Evolutionary conservation across 2,113 vertebrate genomes (phyloP).

Genomic region (Centropus unirufus): DNA sequence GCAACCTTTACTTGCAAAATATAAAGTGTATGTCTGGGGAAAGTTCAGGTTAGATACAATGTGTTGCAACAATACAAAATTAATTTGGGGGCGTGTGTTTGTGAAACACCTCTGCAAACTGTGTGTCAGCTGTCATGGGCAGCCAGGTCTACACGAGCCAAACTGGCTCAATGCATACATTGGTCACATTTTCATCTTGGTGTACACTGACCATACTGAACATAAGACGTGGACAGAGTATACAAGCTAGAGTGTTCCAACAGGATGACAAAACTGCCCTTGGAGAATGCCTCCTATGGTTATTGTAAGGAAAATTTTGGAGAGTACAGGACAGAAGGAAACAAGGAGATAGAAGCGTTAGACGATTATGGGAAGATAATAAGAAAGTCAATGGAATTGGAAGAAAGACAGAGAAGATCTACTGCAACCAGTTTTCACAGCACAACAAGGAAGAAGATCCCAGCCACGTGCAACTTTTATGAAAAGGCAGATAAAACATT

Average conservation of each 20-base stretch:
- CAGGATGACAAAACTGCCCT: neutral
- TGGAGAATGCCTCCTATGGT: neutral
- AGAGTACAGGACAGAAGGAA: neutral
- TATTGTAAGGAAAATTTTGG: neutral
- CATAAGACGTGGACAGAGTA: neutral
- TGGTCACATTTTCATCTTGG: neutral
- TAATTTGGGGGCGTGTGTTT: neutral
- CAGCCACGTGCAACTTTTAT: neutral
- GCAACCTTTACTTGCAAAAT: neutral
- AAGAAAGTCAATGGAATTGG: neutral
- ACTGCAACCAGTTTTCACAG: neutral
- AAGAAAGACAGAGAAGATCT: neutral
- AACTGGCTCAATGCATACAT: neutral
- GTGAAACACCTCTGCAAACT: neutral
- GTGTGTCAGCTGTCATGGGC: accelerated
- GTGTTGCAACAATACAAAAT: neutral
- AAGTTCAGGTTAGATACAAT: neutral
- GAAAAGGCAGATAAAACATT: neutral
- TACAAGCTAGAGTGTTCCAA: neutral
- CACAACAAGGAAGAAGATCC: neutral
- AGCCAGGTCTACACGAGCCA: neutral
- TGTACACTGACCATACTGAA: neutral
- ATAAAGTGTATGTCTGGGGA: neutral
- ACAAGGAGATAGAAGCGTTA: neutral
- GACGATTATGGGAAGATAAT: neutral